Conservation (phyloP, 2,113 vertebrate genomes). For the Formicarius rufipectus region DNA sequence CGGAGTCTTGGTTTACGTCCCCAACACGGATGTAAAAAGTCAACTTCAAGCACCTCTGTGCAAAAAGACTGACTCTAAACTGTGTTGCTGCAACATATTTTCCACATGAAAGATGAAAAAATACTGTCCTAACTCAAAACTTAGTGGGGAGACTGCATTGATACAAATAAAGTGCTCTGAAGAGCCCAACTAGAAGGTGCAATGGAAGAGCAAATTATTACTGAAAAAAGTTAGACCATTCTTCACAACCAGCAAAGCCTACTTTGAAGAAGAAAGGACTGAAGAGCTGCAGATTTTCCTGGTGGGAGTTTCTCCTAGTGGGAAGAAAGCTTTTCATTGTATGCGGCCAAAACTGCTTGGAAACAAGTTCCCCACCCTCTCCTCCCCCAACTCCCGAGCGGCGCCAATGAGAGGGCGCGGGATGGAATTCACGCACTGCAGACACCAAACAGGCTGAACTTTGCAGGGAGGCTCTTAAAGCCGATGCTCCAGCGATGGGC, state of each 20-base stretch:
- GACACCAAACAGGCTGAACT: slow-evolving; percentile 44
- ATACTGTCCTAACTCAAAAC: not conserved
- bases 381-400: slow-evolving; percentile 65
- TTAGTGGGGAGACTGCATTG: not conserved
- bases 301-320: slow-evolving; percentile 66
- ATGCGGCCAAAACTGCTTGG: slow-evolving; percentile 71
- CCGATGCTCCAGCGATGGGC: slow-evolving; percentile 61
- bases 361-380: slow-evolving; percentile 68
- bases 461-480: slow-evolving; percentile 57
- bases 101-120: not conserved
- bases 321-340: slow-evolving; percentile 74
- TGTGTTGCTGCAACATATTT: not conserved
- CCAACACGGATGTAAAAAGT: not conserved
- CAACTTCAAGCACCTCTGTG: not conserved
- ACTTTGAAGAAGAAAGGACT: slow-evolving; percentile 39
- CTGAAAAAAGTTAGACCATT: not conserved
- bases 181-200: slow-evolving; percentile 27
- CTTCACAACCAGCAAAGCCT: not conserved
- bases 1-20: not conserved
- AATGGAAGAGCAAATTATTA: slow-evolving; percentile 57
- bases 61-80: not conserved
- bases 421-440: slow-evolving; percentile 67
- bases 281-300: slow-evolving; percentile 62
- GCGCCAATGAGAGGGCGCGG: slow-evolving; percentile 68
- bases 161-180: not conserved